Conservation (phyloP, 2,113 vertebrate genomes). For the Excalfactoria chinensis region DNA sequence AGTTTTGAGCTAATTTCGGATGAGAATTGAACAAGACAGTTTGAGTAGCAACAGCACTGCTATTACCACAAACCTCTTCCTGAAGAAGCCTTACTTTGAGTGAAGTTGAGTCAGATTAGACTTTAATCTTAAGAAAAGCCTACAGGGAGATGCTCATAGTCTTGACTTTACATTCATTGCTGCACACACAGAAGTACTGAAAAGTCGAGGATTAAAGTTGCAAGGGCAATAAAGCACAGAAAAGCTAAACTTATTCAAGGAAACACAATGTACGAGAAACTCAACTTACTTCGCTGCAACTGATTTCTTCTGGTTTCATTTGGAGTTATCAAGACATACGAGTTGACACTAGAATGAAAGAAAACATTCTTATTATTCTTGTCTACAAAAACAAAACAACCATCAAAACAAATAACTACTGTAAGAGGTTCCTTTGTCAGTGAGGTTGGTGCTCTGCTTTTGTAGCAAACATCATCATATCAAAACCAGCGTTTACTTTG, state of each 20-base stretch:
- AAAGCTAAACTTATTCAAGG: background rate
- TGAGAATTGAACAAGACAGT: background rate
- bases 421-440: background rate
- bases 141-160: background rate
- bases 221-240: background rate
- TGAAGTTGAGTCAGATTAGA: background rate
- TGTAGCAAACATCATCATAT: background rate
- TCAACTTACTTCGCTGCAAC: conserved; percentile 79
- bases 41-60: background rate
- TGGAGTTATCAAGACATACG: conserved; percentile 80
- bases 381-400: background rate
- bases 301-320: conserved; percentile 74
- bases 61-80: background rate
- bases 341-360: conserved; percentile 73
- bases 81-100: background rate
- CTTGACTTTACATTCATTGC: background rate
- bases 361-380: background rate
- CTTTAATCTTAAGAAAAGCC: background rate
- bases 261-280: background rate
- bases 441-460: background rate
- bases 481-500: background rate
- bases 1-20: background rate
- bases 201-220: background rate
- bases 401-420: background rate
- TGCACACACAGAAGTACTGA: background rate